Base-by-base conservation (phyloP, 2,113 vertebrate genomes). In the Alethe castanea region DNA sequence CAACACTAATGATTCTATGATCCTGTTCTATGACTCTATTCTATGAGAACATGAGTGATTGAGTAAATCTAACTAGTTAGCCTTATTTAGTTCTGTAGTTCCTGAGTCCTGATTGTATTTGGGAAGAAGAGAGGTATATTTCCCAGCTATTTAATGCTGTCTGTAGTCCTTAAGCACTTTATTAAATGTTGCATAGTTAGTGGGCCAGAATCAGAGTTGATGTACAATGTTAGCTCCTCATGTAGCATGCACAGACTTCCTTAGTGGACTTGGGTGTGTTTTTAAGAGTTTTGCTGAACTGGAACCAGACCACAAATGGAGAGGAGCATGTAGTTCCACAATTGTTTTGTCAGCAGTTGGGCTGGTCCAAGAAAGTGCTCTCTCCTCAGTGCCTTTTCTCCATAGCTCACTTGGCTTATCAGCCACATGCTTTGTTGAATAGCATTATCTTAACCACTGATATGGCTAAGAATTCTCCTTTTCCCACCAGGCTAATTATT, bases 221-320 rank as follows among this genome's bases (percentile, higher is more conserved):
- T 11, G 12, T 35, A 13, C 38, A 19, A 6, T 5, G 9, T 44
- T 16, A 76, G 64, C 31, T 59, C 59, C 70, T 62, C 16, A 19
- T 44, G 48, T 59, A 33, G 64, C 14, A 19, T 5, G 6, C 0
- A 0, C 12, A 38, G 19, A 42, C 52, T 71, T 74, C 20, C 54
- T 85, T 72, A 60, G 54, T 28, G 22, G 31, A 44, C 11, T 69
- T 67, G 28, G 35, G 7, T 14, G 5, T 33, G 40, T 22, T 33
- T 35, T 54, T 60, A 28, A 61, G 23, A 67, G 45, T 25, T 85
- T 69, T 76, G 40, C n/a, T 87, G 70, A 91, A 36, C 54, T 33
- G 47, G 35, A 65, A 25, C 12, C n/a, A 71, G 44, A 67, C 16
- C 6, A 14, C 19, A 71, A 38, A 19, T 26, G 23, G 44, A 88